phyloP scores from a whole-genome alignment of 2,797 vertebrate genomes.

The Liparis tanakae region DNA sequence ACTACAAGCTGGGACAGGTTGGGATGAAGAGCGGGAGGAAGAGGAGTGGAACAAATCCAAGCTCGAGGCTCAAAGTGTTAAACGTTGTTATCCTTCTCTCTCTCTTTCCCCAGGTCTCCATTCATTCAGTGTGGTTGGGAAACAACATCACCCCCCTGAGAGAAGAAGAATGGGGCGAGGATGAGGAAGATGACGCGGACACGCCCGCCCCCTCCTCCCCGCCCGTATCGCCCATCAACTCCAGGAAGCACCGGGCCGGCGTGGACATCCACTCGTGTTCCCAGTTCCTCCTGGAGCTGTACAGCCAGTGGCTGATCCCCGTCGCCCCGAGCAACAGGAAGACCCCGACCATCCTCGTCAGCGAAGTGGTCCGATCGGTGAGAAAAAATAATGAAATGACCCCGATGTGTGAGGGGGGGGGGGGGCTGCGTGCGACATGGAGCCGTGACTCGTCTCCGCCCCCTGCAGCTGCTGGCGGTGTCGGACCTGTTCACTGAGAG shows the following conservation, averaged over 20 bases:
- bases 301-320: conserved; percentile 97
- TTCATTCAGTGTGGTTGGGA: conserved; percentile 97
- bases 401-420: not conserved
- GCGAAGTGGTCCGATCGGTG: conserved; percentile 97
- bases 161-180: conserved; percentile 96
- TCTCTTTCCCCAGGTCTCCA: conserved; percentile 88
- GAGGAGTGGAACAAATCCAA: not conserved
- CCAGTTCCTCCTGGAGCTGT: conserved; percentile 96
- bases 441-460: not conserved
- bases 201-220: conserved; percentile 87
- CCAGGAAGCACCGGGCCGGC: conserved; percentile 96
- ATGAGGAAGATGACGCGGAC: conserved; percentile 95
- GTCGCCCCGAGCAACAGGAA: conserved; percentile 88
- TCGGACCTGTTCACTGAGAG: conserved; percentile 98
- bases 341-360: conserved; percentile 92
- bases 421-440: not conserved
- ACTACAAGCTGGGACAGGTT: conserved; percentile 97
- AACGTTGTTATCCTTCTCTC: not conserved
- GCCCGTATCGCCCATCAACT: conserved; percentile 92
- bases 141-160: conserved; percentile 96
- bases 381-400: too few species aligned
- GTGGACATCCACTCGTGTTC: conserved; percentile 99
- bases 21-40: not conserved
- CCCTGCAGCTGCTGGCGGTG: conserved; percentile 91
- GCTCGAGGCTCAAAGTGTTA: not conserved